phyloP scores from a whole-genome alignment of 2,797 vertebrate species.

The Harpagifer antarcticus region DNA sequence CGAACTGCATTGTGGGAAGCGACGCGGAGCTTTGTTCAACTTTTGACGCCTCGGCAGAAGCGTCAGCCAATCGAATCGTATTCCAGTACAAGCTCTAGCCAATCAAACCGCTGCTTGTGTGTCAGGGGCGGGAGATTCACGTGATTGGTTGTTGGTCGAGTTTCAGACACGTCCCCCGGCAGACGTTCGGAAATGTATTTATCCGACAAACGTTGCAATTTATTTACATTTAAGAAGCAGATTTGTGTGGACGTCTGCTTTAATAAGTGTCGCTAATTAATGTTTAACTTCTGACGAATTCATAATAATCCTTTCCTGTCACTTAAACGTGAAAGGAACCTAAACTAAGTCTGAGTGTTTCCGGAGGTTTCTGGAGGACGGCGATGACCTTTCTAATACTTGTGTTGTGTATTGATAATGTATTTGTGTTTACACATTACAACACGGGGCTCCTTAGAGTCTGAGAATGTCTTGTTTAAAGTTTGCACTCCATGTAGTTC shows the following conservation, averaged over 20 bases:
- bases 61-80: too few species aligned
- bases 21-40: too few species aligned
- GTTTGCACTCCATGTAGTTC: slow-evolving; percentile 66
- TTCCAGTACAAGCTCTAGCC: too few species aligned
- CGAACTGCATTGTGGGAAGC: too few species aligned
- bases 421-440: slow-evolving; percentile 79
- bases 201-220: too few species aligned
- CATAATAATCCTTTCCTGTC: not conserved
- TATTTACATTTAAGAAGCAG: not conserved
- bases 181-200: too few species aligned
- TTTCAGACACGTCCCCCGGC: too few species aligned
- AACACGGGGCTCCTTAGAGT: slow-evolving; percentile 49
- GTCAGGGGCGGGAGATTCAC: too few species aligned
- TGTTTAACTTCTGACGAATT: not conserved
- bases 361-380: slow-evolving; percentile 64
- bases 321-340: not conserved
- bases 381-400: slow-evolving; percentile 67
- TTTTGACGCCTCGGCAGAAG: too few species aligned
- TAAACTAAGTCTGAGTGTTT: slow-evolving; percentile 13
- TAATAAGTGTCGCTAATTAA: not conserved
- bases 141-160: too few species aligned
- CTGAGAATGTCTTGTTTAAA: slow-evolving; percentile 55
- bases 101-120: too few species aligned
- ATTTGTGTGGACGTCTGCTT: not conserved
- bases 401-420: slow-evolving; percentile 77